phyloP scores from a whole-genome alignment of 2,888 invertebrate genomes.

The Pristionchus maxplancki region DNA sequence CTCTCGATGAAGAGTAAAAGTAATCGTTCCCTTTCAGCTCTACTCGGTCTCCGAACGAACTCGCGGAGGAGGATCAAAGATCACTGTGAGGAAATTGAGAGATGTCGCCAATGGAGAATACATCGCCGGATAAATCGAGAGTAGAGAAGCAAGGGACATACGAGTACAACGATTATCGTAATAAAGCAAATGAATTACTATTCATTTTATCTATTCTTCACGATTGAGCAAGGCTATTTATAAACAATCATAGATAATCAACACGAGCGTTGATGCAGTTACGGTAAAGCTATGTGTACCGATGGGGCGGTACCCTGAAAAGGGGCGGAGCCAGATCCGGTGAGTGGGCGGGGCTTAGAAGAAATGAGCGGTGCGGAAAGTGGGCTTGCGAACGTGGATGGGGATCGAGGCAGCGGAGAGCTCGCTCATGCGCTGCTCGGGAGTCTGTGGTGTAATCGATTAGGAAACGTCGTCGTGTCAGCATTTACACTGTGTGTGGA shows the following conservation, averaged over 20 bases:
- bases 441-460: conserved; percentile 11
- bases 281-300: conserved; percentile 49
- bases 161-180: too few relatives aligned
- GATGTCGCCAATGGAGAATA: conserved; percentile 1
- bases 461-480: conserved; percentile 17
- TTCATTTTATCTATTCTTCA: neutral
- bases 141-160: too few relatives aligned
- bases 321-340: neutral
- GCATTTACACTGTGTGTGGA: neutral
- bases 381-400: conserved; percentile 36
- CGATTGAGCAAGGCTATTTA: conserved; percentile 6
- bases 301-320: neutral
- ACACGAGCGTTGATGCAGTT: neutral
- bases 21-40: neutral
- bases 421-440: conserved; percentile 46
- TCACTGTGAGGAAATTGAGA: neutral
- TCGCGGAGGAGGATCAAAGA: neutral
- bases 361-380: conserved; percentile 44
- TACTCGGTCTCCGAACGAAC: neutral
- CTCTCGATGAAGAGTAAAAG: neutral
- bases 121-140: neutral
- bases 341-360: conserved; percentile 14
- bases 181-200: neutral
- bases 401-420: conserved; percentile 38
- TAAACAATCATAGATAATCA: neutral